Base-by-base conservation (phyloP, 2,888 invertebrate species). In the Hydroisotoma schaefferi region DNA sequence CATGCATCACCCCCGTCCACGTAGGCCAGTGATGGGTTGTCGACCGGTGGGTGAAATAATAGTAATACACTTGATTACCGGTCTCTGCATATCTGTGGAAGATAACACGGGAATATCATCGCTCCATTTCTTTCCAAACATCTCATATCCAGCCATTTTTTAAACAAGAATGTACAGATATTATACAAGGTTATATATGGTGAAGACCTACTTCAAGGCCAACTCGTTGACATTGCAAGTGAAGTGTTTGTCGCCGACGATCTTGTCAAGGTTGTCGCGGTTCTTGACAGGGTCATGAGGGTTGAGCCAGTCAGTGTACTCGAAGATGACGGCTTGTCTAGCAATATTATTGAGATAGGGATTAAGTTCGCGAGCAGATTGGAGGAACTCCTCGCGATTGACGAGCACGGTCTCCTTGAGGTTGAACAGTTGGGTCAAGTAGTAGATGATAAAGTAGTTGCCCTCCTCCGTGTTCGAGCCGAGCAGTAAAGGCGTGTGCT, bases 1-100 rank as follows among this genome's bases (percentile, higher is more conserved):
- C 94, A 77, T 95, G 95, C 84, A 94, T 85, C 18, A 94, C 94
- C 28, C 94, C 94, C 70, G 93, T 92, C 94, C 94, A 95, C 55
- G 86, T 85, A 0, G 94, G 94, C 94, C 94, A 95, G 0, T 88
- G 89, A 75, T 88, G 88, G 65, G 84, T 83, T 75, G 85, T 82
- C 70, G 90, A 89, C 69, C 90, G 84, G 76, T 94, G 91, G 74
- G 87, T 88, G 78, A 88, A 94, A 76, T 90, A 88, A 78, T 94
- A 94, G 82, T 88, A 90, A 79, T 89, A 94, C 49, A 92, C 94
- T 75, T 87, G 87, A 77, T 89, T 90, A 12, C 92, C 92, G 59
- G 88, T 88, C 75, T 87, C 87, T 5, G 94, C 89, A 76, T 94
- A 94, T 55, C 73, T 71, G 37, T 18, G 46, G 57, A 47, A 28